Conservation (phyloP, 2,888 invertebrate species). For the Ophion ventricosus region DNA sequence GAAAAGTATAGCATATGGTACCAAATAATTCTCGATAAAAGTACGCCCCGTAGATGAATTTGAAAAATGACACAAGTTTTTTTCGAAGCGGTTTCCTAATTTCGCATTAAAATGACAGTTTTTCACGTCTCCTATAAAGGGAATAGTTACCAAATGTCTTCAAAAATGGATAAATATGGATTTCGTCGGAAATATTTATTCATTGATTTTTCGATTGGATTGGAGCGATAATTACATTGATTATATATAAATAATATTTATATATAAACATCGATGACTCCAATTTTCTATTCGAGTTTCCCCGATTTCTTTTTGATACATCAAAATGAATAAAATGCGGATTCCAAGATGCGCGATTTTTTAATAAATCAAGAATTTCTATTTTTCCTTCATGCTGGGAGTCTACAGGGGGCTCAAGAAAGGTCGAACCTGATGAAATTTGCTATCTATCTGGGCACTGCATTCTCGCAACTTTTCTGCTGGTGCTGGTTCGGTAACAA, state of each 20-base stretch:
- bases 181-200: no score
- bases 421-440: slow-evolving; percentile 72
- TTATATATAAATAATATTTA: no score
- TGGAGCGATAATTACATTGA: no score
- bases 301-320: not conserved
- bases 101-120: no score
- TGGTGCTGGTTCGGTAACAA: slow-evolving; percentile 76
- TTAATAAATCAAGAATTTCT: not conserved
- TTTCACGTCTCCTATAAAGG: no score
- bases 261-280: not conserved
- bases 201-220: no score
- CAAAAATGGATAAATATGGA: no score
- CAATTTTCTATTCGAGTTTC: not conserved
- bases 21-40: not conserved
- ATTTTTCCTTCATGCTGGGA: not conserved
- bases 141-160: no score
- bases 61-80: not conserved
- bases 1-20: not conserved
- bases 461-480: slow-evolving; percentile 73
- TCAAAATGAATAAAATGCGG: not conserved
- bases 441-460: slow-evolving; percentile 71
- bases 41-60: not conserved
- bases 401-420: slow-evolving; percentile 71
- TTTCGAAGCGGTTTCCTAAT: no score
- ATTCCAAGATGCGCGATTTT: no score